A percentile compares a stretch with the other conserved stretches of the same genome.
Conservation (phyloP, 2,797 vertebrate species). For the Oceanodroma leucorhoa region DNA sequence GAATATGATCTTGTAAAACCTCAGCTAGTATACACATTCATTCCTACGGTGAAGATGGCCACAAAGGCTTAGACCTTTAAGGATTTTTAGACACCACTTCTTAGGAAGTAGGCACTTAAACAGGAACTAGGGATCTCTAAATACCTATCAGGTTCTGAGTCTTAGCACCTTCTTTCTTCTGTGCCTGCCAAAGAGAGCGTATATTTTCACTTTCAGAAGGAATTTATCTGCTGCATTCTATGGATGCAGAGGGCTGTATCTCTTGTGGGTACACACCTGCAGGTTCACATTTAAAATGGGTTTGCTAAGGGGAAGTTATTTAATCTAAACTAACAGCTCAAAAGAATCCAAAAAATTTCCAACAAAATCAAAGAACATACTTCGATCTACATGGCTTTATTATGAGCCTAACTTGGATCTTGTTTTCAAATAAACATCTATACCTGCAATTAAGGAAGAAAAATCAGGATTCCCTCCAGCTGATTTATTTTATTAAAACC, state of each 20-base stretch:
- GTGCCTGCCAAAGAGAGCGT: background rate
- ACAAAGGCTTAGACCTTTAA: background rate
- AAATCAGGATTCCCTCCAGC: background rate
- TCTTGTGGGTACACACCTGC: background rate
- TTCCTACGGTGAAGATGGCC: background rate
- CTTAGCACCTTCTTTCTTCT: background rate
- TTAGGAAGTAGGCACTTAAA: background rate
- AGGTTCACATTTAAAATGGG: background rate
- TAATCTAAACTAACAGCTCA: background rate
- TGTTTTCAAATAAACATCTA: background rate
- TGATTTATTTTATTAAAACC: background rate
- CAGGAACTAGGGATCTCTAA: background rate
- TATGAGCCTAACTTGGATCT: background rate
- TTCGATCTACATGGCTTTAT: background rate
- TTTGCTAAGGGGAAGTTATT: background rate
- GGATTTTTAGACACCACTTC: background rate
- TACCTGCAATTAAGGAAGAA: background rate
- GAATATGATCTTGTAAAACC: background rate
- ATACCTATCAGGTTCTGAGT: background rate
- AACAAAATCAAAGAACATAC: background rate
- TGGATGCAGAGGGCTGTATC: background rate
- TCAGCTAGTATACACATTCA: background rate
- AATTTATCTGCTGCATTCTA: background rate
- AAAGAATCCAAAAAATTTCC: background rate
- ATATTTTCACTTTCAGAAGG: background rate